These are phyloP conservation scores for Odiellus spinosus DNA, from an alignment of 2,888 invertebrate species.

Conservation along the genomic window DNA sequence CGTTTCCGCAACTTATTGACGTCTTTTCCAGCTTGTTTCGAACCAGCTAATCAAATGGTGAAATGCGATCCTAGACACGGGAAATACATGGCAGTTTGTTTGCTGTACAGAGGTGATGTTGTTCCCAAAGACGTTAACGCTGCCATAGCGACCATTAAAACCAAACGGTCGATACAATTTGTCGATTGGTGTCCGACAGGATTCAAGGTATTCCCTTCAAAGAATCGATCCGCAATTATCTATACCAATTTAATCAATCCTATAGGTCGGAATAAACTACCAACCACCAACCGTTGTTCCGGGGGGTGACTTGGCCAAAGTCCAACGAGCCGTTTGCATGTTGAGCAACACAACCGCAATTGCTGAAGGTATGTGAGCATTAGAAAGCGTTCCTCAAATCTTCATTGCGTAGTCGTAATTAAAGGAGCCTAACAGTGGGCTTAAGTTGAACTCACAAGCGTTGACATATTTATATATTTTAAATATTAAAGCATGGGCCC, in stretches of 20 bases:
- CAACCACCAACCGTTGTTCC: constrained; percentile 32
- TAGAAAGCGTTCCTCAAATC: too few species aligned
- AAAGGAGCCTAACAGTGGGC: too few species aligned
- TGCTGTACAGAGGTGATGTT: constrained; percentile 36
- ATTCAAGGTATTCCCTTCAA: constrained; percentile 43
- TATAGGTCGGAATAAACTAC: constrained; percentile 33
- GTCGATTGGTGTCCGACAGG: constrained; percentile 91
- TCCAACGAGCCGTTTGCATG: constrained; percentile 20
- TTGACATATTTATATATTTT: too few species aligned
- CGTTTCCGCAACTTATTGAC: too few species aligned
- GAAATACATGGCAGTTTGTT: constrained; percentile 23
- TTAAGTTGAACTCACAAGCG: too few species aligned
- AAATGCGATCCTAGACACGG: constrained; percentile 22
- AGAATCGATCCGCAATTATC: neutral
- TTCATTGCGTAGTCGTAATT: too few species aligned
- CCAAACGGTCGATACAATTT: constrained; percentile 51
- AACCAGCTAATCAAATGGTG: constrained; percentile 29
- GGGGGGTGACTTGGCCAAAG: constrained; percentile 24
- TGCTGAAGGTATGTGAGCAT: too few species aligned
- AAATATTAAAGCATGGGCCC: constrained; percentile 74
- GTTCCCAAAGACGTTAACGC: constrained; percentile 36
- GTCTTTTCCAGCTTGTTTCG: constrained; percentile 30
- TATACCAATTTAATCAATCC: neutral
- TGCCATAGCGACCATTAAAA: constrained; percentile 33
- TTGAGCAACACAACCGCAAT: constrained; percentile 71